Percentiles rank a stretch among this genome's conserved stretches.
Conservation (phyloP, 2,797 vertebrate genomes). For the Thamnophis elegans region DNA sequence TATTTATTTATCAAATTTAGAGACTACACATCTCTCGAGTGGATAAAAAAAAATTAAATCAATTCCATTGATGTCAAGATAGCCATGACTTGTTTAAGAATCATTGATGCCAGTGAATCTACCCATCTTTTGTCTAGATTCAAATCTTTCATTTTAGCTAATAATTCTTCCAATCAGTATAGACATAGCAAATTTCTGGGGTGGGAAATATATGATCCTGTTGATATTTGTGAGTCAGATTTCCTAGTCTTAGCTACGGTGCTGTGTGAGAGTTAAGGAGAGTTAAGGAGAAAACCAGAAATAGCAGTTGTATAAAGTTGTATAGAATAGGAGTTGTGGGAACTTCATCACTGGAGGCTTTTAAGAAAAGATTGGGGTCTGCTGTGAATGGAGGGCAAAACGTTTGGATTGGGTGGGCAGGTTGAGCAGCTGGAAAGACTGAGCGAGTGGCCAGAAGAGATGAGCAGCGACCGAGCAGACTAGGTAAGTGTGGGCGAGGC, state of each 20-base stretch:
- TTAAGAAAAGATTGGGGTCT: no score
- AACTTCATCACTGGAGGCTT: no score
- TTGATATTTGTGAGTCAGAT: neutral
- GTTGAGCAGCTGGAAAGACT: no score
- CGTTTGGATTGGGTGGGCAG: no score
- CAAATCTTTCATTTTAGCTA: neutral
- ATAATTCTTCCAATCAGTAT: neutral
- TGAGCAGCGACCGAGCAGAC: no score
- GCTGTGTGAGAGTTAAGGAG: neutral
- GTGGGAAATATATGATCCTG: neutral
- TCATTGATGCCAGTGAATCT: neutral
- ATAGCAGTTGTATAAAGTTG: neutral
- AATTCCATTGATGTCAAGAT: neutral
- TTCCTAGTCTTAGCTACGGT: neutral
- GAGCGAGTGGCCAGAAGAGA: no score
- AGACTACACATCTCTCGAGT: neutral
- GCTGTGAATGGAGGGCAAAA: no score
- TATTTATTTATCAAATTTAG: neutral
- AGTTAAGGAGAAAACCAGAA: neutral
- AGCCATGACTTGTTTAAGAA: neutral
- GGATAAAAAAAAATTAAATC: neutral
- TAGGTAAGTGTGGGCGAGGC: no score
- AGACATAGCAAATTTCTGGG: neutral
- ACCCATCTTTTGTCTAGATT: neutral
- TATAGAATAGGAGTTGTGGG: no score